Percentiles rank a stretch among this genome's conserved stretches.
These are phyloP conservation scores for Uloborus plumipes DNA, from an alignment of 2,888 invertebrate genomes.

Conservation along the genomic window DNA sequence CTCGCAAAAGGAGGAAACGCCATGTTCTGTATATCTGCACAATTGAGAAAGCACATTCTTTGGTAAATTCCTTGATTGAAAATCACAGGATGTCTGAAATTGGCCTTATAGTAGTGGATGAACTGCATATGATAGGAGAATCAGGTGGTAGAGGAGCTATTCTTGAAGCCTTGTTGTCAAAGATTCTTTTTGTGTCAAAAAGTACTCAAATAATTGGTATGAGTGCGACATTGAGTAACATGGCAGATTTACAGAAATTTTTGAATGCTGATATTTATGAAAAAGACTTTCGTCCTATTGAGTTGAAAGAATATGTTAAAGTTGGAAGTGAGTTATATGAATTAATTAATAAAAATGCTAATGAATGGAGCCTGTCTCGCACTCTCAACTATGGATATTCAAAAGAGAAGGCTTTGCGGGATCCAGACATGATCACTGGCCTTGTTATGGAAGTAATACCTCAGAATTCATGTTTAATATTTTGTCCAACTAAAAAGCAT, in stretches of 20 bases:
- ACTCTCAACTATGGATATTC: constrained; percentile 54
- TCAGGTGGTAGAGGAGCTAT: constrained; percentile 83
- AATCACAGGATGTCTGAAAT: constrained; percentile 80
- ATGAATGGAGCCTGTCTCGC: constrained; percentile 67
- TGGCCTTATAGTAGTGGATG: constrained; percentile 88
- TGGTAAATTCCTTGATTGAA: constrained; percentile 89
- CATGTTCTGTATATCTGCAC: constrained; percentile 91
- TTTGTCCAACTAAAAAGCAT: constrained; percentile 93
- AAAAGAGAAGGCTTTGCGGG: constrained; percentile 71
- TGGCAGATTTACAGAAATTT: constrained; percentile 84
- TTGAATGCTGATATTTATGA: constrained; percentile 84
- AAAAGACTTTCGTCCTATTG: constrained; percentile 85
- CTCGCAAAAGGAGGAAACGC: constrained; percentile 80
- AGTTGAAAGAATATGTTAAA: constrained; percentile 81
- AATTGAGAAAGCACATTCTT: constrained; percentile 91
- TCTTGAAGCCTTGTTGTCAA: constrained; percentile 86
- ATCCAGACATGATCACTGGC: constrained; percentile 86
- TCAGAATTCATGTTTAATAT: constrained; percentile 84
- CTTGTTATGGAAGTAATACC: constrained; percentile 85
- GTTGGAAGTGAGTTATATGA: constrained; percentile 78
- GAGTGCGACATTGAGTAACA: constrained; percentile 97
- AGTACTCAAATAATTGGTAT: constrained; percentile 91
- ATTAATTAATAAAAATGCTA: constrained; percentile 73
- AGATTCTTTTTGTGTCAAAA: constrained; percentile 75
- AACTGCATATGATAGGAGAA: constrained; percentile 92